Percentiles rank a stretch among this genome's conserved stretches.
Conservation (phyloP, 2,888 invertebrate genomes). For the Fissipunctia ypsillon region DNA sequence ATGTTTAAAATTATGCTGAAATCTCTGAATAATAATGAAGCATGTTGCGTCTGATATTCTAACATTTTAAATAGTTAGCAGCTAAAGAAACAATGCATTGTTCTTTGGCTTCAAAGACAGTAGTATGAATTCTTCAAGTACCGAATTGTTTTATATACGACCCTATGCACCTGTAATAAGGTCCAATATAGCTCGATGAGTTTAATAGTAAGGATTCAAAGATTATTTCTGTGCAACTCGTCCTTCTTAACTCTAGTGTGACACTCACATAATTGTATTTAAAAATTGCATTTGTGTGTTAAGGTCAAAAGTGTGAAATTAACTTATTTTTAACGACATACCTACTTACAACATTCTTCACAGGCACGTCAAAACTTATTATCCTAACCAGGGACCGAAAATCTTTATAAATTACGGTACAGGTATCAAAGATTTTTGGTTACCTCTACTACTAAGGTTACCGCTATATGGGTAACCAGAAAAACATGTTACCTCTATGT, state of each 20-base stretch:
- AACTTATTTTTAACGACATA: neutral
- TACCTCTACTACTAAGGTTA: too few species aligned
- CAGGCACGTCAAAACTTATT: constrained; percentile 9
- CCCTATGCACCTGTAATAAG: neutral
- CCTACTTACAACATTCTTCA: constrained; percentile 3
- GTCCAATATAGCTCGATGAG: constrained; percentile 17
- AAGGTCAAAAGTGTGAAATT: neutral
- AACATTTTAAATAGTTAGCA: neutral
- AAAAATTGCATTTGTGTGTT: constrained; percentile 19
- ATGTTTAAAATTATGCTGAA: neutral
- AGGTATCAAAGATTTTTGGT: too few species aligned
- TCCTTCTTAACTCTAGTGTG: neutral
- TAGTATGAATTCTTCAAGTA: constrained; percentile 38
- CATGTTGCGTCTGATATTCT: neutral
- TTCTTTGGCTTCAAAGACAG: neutral
- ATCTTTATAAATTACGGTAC: too few species aligned
- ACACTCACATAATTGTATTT: constrained; percentile 6
- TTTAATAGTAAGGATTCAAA: constrained; percentile 1
- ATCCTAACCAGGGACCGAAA: too few species aligned
- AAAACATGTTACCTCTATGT: too few species aligned
- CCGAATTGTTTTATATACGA: constrained; percentile 5
- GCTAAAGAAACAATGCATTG: constrained; percentile 8
- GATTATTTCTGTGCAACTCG: constrained; percentile 17
- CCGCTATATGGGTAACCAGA: too few species aligned
- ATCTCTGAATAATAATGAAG: constrained; percentile 1